Percentiles rank a stretch among this genome's conserved stretches.
These are phyloP conservation scores for Kryptolebias marmoratus DNA, from an alignment of 2,113 vertebrate species.

Conservation along the genomic window DNA sequence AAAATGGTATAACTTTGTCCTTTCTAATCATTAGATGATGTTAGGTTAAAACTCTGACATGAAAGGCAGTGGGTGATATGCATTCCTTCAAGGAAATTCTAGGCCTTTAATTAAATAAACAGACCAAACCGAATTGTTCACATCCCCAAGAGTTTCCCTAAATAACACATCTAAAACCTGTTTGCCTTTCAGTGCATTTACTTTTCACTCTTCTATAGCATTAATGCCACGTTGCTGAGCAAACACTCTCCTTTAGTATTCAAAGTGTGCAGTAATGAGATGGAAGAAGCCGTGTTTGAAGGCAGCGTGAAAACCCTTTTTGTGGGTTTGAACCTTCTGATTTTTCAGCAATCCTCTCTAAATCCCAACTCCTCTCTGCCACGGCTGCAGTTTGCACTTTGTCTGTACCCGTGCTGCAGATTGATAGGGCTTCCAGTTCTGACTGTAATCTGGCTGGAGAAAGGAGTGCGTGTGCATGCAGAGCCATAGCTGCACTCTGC, in stretches of 20 bases:
- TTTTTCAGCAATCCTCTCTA: slow-evolving; percentile 34
- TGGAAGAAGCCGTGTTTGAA: slow-evolving; percentile 31
- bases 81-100: too few species aligned
- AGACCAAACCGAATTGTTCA: slow-evolving; percentile 38
- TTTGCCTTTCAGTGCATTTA: slow-evolving; percentile 39
- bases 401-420: slow-evolving; percentile 36
- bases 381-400: slow-evolving; percentile 31
- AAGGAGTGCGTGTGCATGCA: slow-evolving; percentile 1
- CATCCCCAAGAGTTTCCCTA: slow-evolving; percentile 24
- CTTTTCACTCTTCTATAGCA: slow-evolving; percentile 46
- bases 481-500: slow-evolving; percentile 16
- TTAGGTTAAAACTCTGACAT: too few species aligned
- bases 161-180: slow-evolving; percentile 33
- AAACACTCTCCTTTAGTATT: slow-evolving; percentile 46
- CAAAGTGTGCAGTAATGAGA: slow-evolving; percentile 47
- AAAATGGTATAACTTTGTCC: too few species aligned
- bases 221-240: slow-evolving; percentile 28
- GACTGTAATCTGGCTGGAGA: slow-evolving; percentile 44
- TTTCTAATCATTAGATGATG: too few species aligned
- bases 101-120: slow-evolving; percentile 17
- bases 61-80: too few species aligned
- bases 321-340: slow-evolving; percentile 37
- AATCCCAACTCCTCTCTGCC: slow-evolving; percentile 31
- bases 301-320: slow-evolving; percentile 18
- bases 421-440: slow-evolving; percentile 47